Percentiles rank a stretch among this genome's conserved stretches.
Evolutionary conservation across 2,797 vertebrate species (phyloP).

Genomic region (Pseudotriccus pelzelni): DNA sequence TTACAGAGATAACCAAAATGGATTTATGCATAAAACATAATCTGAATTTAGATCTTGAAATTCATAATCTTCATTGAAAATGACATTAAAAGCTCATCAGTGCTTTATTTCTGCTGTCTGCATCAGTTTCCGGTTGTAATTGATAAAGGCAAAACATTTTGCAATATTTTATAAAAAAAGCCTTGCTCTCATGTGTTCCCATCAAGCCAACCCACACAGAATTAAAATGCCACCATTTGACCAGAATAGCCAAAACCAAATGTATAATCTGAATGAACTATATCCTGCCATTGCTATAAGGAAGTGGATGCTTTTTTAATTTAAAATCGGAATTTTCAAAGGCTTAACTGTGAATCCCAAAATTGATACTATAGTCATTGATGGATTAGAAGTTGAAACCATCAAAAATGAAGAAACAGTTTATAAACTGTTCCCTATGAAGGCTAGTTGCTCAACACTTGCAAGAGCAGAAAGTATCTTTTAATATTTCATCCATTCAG

Average conservation of each 20-base stretch:
- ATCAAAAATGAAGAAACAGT: neutral
- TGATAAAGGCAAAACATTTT: neutral
- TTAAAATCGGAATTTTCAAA: neutral
- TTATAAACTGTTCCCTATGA: neutral
- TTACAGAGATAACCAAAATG: neutral
- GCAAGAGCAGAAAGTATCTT: neutral
- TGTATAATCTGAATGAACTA: neutral
- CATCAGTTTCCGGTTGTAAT: neutral
- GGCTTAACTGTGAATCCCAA: neutral
- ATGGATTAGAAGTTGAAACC: neutral
- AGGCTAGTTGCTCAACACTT: neutral
- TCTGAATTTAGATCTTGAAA: neutral
- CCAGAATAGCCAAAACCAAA: neutral
- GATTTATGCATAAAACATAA: neutral
- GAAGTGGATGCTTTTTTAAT: rapidly evolving
- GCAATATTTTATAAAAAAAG: neutral
- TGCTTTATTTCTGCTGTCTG: neutral
- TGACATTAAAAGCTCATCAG: neutral
- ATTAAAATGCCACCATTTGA: neutral
- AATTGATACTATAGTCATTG: neutral
- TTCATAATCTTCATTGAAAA: neutral
- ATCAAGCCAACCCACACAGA: neutral
- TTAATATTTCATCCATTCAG: neutral
- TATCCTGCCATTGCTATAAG: neutral
- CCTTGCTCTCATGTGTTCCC: neutral